Evolutionary conservation across 2,113 vertebrate species (phyloP), one percentile per base, ranked within the genome.

Genomic region (Lophochroa leadbeateri): DNA sequence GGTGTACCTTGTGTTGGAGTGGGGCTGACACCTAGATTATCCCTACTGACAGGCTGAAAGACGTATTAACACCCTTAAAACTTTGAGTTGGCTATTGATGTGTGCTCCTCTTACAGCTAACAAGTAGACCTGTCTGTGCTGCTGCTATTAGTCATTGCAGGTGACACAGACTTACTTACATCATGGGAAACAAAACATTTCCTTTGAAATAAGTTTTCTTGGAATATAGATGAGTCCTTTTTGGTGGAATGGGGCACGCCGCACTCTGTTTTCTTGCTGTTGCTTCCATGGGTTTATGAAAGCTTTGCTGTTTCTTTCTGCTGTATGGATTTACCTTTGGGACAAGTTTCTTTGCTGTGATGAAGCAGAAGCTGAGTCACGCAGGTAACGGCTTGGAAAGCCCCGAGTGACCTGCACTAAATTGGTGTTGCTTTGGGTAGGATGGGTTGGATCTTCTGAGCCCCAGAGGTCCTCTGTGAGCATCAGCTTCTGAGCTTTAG

Each of bases 141-240:
- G 47, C 17, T 84, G 50, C 68, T 86, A 11, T 70, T 93, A 83
- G 78, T 91, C 78, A 79, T 68, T 19, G 44, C 6, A 9, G 63
- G 78, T 85, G 84, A 68, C 94, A 20, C 4, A 8, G 6, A 37
- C 44, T 44, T 64, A 37, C 44, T 44, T 64, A 39, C 74, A 72
- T 63, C 50, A 53, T 90, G 86, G 92, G 79, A 94, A 82, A 80
- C 25, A 20, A 71, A 93, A 29, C 31, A 35, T 82, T 94, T 9
- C 78, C 58, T 94, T 88, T 78, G 94, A 79, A 88, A 85, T 43
- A 35, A 31, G 37, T 83, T 82, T 91, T 91, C 61, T 61, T 70
- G 21, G 87, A 37, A 37, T 90, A 65, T 11, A 43, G 57, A 64
- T 35, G 23, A 94, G 31, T 46, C 33, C 10, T 31, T 37, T 75